These are phyloP conservation scores for Zeus faber DNA, from an alignment of 2,113 vertebrate genomes.

Conservation along the genomic window DNA sequence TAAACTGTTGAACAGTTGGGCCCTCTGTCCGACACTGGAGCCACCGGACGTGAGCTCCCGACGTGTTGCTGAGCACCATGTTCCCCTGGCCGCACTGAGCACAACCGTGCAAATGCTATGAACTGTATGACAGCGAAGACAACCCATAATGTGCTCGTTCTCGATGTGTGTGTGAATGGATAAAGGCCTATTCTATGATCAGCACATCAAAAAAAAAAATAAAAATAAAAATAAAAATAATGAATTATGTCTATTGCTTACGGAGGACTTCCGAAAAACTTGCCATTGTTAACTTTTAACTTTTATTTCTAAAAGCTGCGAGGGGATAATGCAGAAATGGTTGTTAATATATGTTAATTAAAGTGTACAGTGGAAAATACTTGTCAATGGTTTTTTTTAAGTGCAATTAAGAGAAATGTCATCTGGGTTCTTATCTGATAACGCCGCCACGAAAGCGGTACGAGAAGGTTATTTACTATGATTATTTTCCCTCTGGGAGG, in stretches of 20 bases:
- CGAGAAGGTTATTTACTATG: background rate
- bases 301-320: background rate
- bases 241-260: constrained; percentile 4
- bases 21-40: background rate
- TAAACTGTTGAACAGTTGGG: background rate
- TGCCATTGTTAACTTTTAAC: constrained; percentile 12
- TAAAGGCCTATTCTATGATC: too few species aligned
- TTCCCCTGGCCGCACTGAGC: background rate
- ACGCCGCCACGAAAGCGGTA: background rate
- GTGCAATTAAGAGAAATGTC: constrained; percentile 51
- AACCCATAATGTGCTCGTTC: too few species aligned
- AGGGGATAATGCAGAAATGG: background rate
- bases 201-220: too few species aligned
- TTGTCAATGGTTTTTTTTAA: constrained; percentile 32
- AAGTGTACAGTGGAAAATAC: background rate
- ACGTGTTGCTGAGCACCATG: too few species aligned
- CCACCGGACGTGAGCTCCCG: too few species aligned
- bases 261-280: constrained; percentile 9
- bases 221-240: too few species aligned
- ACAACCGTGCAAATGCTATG: too few species aligned
- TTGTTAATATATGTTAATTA: constrained; percentile 3
- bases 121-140: constrained; percentile 16
- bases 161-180: too few species aligned
- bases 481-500: background rate
- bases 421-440: background rate